Percentiles rank a stretch among this genome's conserved stretches.
These are phyloP conservation scores for Embidobia sp. DNA, from an alignment of 2,888 invertebrate genomes.

Conservation along the genomic window DNA sequence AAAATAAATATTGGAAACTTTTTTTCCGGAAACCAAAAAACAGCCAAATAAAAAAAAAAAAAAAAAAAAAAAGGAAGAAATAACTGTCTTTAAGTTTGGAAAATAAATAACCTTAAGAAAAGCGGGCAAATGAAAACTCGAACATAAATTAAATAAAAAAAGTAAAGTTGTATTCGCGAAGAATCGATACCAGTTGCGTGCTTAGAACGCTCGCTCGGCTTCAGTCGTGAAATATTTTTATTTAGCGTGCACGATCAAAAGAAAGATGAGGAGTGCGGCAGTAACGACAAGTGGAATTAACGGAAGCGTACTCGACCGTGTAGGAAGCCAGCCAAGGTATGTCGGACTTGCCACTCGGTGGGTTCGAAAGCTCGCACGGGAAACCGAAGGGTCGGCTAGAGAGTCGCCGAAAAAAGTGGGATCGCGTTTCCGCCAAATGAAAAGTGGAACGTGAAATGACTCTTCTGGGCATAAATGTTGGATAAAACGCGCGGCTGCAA, in stretches of 20 bases:
- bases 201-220: not conserved
- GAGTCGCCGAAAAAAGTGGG: slow-evolving; percentile 24
- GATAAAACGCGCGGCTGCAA: slow-evolving; percentile 22
- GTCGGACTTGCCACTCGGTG: slow-evolving; percentile 27
- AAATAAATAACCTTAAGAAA: not conserved
- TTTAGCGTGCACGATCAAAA: slow-evolving; percentile 39
- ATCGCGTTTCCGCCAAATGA: slow-evolving; percentile 38
- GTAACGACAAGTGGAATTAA: slow-evolving; percentile 48
- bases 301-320: slow-evolving; percentile 31
- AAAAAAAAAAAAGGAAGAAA: no score
- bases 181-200: slow-evolving; percentile 21
- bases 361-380: slow-evolving; percentile 39
- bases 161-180: not conserved
- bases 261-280: slow-evolving; percentile 47
- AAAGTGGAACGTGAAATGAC: slow-evolving; percentile 52
- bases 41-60: no score
- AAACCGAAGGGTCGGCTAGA: slow-evolving; percentile 16
- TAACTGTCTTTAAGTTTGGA: no score
- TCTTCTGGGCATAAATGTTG: slow-evolving; percentile 46
- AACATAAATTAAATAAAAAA: not conserved
- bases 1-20: no score
- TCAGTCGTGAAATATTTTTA: slow-evolving; percentile 29
- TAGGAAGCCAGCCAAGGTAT: slow-evolving; percentile 36
- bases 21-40: no score
- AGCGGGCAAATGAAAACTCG: not conserved